phyloP scores from a whole-genome alignment of 1,140 invertebrate genomes.

The honey bee (Apis mellifera) region DNA sequence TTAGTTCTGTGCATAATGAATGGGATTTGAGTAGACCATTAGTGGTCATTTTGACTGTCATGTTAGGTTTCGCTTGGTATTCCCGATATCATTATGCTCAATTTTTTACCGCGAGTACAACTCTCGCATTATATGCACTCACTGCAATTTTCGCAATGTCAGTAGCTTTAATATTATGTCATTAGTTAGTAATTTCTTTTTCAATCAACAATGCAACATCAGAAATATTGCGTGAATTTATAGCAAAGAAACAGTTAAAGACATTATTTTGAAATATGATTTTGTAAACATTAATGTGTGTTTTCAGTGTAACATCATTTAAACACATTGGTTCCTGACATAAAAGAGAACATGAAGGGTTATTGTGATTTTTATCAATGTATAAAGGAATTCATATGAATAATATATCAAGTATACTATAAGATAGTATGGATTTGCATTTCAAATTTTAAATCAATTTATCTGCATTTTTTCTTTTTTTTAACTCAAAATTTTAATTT shows the following conservation, averaged over 20 bases:
- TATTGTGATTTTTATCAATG: slow-evolving; percentile 39
- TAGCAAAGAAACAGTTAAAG: slow-evolving; percentile 11
- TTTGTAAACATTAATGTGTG: slow-evolving; percentile 23
- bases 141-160: slow-evolving; percentile 83
- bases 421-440: not conserved
- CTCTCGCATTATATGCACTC: slow-evolving; percentile 83
- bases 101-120: slow-evolving; percentile 85
- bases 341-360: not conserved
- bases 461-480: not conserved
- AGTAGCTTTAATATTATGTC: slow-evolving; percentile 51
- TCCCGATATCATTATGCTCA: slow-evolving; percentile 84
- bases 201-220: slow-evolving; percentile 75
- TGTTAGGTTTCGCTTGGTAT: slow-evolving; percentile 84
- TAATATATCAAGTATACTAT: slow-evolving; percentile 1
- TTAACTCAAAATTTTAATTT: slow-evolving; percentile 24
- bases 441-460: slow-evolving; percentile 16
- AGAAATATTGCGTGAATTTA: slow-evolving; percentile 73
- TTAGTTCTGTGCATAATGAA: slow-evolving; percentile 78
- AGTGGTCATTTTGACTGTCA: slow-evolving; percentile 75
- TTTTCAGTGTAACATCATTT: slow-evolving; percentile 18
- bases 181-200: slow-evolving; percentile 80
- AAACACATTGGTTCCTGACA: slow-evolving; percentile 5
- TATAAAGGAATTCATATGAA: slow-evolving; percentile 6
- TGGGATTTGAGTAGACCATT: slow-evolving; percentile 82
- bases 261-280: slow-evolving; percentile 20